Conservation (phyloP, 2,888 invertebrate genomes). For the Eucriotettix oculatus region DNA sequence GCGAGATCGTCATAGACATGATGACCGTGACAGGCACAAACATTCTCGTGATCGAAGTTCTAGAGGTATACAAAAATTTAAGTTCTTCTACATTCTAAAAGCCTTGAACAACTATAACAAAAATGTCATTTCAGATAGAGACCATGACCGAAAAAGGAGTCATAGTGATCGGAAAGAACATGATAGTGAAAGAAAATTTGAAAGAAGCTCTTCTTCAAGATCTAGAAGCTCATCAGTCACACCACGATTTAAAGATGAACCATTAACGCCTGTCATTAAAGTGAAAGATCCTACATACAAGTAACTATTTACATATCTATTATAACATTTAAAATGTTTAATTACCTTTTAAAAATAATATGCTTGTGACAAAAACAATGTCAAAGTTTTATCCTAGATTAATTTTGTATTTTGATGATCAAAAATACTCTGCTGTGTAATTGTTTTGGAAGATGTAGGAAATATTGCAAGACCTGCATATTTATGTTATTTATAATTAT, state of each 20-base stretch:
- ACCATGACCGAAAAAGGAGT: conserved; percentile 17
- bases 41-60: conserved; percentile 20
- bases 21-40: conserved; percentile 23
- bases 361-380: not conserved
- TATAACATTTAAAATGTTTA: not conserved
- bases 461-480: too few species aligned
- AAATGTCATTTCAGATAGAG: conserved; percentile 14
- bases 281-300: conserved; percentile 42
- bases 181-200: conserved; percentile 18
- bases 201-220: conserved; percentile 7
- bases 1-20: conserved; percentile 23
- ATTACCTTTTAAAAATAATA: not conserved
- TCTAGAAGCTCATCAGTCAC: conserved; percentile 12
- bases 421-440: too few species aligned
- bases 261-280: conserved; percentile 57
- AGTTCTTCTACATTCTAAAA: too few species aligned
- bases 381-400: too few species aligned
- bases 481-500: not conserved
- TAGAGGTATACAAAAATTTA: not conserved
- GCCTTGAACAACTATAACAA: too few species aligned
- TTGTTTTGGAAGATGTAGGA: too few species aligned
- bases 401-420: too few species aligned
- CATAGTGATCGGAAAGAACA: conserved; percentile 8
- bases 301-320: conserved; percentile 21
- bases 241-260: conserved; percentile 69